Percentiles rank a stretch among this genome's conserved stretches.
These are phyloP conservation scores for Cyanistes caeruleus DNA, from an alignment of 2,113 vertebrate species.

Conservation along the genomic window DNA sequence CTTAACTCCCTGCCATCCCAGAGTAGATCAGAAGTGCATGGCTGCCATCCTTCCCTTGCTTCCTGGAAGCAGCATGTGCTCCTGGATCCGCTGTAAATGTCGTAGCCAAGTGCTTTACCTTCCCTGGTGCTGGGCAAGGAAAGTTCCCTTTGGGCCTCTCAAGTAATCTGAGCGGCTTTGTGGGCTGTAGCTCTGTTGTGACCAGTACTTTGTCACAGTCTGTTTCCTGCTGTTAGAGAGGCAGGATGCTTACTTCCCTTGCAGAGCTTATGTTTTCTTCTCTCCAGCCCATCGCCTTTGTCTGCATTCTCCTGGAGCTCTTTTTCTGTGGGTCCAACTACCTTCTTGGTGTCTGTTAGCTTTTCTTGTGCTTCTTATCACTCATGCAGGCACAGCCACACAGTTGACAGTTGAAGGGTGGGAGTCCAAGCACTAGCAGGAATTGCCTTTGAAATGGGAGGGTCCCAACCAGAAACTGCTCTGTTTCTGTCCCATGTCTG, in stretches of 20 bases:
- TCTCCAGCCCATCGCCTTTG: not conserved
- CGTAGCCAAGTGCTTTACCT: not conserved
- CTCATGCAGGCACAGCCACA: not conserved
- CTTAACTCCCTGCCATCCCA: not conserved
- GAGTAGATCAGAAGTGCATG: not conserved
- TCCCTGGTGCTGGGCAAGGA: not conserved
- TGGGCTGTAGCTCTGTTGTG: not conserved
- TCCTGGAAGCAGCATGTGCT: not conserved
- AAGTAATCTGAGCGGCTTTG: not conserved
- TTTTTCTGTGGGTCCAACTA: not conserved
- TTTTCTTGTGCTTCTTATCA: not conserved
- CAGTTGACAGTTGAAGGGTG: not conserved
- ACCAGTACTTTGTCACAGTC: not conserved
- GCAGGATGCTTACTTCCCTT: not conserved
- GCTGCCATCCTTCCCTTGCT: not conserved
- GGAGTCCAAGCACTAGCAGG: not conserved
- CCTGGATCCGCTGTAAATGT: not conserved
- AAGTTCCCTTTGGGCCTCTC: not conserved
- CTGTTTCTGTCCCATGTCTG: not conserved
- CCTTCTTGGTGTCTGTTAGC: not conserved
- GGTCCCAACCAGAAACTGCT: not conserved
- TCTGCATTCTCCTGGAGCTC: not conserved
- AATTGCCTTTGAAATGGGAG: not conserved
- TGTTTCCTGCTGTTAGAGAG: not conserved
- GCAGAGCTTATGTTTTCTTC: not conserved